Percentiles rank a stretch among this genome's conserved stretches.
phyloP scores from a whole-genome alignment of 2,888 invertebrate genomes.

The Oligia strigilis region DNA sequence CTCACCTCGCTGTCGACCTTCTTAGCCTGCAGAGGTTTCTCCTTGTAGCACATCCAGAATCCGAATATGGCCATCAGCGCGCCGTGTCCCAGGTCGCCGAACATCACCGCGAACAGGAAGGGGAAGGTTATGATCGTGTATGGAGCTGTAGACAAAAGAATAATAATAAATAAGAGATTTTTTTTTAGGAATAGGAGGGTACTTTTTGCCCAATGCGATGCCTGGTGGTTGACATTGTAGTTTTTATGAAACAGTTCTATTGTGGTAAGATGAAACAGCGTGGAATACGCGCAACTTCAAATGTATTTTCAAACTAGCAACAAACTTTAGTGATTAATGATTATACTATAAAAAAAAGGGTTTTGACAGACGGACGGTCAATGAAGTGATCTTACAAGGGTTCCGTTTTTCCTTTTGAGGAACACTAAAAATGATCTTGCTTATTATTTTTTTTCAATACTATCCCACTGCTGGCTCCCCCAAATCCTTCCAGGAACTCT shows the following conservation, averaged over 20 bases:
- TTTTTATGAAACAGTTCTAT: neutral
- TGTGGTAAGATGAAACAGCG: neutral
- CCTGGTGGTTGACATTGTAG: neutral
- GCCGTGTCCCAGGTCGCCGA: slow-evolving; percentile 99
- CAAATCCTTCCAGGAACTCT: no score
- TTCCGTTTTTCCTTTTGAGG: no score
- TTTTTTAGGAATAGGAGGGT: neutral
- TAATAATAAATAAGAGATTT: neutral
- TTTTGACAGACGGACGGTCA: no score
- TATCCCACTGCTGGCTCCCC: no score
- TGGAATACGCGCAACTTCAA: neutral
- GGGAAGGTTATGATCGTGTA: slow-evolving; percentile 99
- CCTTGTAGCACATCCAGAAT: slow-evolving; percentile 98
- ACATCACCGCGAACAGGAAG: slow-evolving; percentile 99
- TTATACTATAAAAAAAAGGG: neutral
- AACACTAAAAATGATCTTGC: no score
- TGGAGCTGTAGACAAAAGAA: slow-evolving; percentile 91
- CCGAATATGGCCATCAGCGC: slow-evolving; percentile 97
- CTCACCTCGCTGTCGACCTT: slow-evolving; percentile 96
- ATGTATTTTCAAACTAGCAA: neutral
- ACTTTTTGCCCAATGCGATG: neutral
- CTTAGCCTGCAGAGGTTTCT: slow-evolving; percentile 96
- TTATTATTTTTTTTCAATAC: no score
- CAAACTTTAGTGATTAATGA: neutral
- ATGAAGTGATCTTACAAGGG: no score